These are phyloP conservation scores for Dynastes grantii DNA, from an alignment of 2,888 invertebrate species.

Conservation along the genomic window DNA sequence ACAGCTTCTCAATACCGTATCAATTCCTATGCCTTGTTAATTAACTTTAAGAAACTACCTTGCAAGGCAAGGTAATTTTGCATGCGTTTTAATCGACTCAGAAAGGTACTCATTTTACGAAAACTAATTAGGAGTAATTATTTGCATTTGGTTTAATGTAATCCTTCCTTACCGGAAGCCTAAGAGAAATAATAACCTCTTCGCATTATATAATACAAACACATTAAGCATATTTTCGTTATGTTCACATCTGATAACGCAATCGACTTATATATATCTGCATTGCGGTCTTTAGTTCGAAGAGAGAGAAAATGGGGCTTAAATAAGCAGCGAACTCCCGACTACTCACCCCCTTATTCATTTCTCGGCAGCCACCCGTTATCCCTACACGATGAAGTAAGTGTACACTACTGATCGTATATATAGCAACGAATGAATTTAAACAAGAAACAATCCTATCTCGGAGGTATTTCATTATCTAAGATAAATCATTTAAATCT, in stretches of 20 bases:
- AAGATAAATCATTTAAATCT: too few relatives aligned
- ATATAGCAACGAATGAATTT: neutral
- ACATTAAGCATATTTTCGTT: constrained; percentile 23
- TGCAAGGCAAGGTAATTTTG: neutral
- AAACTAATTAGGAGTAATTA: constrained; percentile 7
- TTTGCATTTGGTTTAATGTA: neutral
- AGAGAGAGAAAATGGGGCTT: constrained; percentile 27
- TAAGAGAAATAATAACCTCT: constrained; percentile 4
- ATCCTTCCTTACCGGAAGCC: neutral
- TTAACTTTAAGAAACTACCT: neutral
- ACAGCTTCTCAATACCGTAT: too few relatives aligned
- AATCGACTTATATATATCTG: constrained; percentile 40
- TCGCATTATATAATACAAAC: constrained; percentile 16
- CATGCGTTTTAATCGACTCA: neutral
- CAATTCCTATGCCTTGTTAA: neutral
- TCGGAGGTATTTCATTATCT: too few relatives aligned
- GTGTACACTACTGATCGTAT: neutral
- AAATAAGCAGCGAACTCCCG: constrained; percentile 25
- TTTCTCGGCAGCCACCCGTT: neutral
- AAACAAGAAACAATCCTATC: too few relatives aligned
- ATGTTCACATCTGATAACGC: constrained; percentile 28
- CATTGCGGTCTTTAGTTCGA: constrained; percentile 38
- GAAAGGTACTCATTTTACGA: neutral
- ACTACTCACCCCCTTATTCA: neutral
- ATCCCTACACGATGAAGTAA: neutral